Percentiles rank a stretch among this genome's conserved stretches.
Conservation (phyloP, 1,140 invertebrate species). For the Drosophila funebris region DNA sequence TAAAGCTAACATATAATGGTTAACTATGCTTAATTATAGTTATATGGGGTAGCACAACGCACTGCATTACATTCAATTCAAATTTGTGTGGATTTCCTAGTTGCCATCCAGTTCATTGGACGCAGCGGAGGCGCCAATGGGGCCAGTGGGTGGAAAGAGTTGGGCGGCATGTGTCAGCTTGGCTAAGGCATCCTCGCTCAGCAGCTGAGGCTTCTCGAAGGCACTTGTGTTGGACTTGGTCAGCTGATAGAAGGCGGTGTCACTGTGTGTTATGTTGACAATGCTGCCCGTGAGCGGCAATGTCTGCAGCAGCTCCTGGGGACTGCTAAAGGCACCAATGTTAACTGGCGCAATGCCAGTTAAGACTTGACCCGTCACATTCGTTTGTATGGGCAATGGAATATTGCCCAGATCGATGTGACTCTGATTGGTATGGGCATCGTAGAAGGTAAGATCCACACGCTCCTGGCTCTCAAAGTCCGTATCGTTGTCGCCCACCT, state of each 20-base stretch:
- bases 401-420: slow-evolving; percentile 85
- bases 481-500: slow-evolving; percentile 84
- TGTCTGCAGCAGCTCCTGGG: slow-evolving; percentile 73
- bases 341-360: slow-evolving; percentile 84
- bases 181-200: slow-evolving; percentile 57
- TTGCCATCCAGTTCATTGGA: slow-evolving; percentile 52
- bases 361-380: slow-evolving; percentile 84
- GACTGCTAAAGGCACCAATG: slow-evolving; percentile 83
- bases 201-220: slow-evolving; percentile 65
- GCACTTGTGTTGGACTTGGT: slow-evolving; percentile 68
- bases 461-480: slow-evolving; percentile 84
- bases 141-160: slow-evolving; percentile 54
- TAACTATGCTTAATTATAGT: slow-evolving; percentile 33
- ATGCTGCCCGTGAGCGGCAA: slow-evolving; percentile 81
- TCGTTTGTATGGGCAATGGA: slow-evolving; percentile 85
- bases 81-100: slow-evolving; percentile 12
- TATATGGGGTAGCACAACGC: slow-evolving; percentile 55
- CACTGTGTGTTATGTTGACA: slow-evolving; percentile 83
- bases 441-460: slow-evolving; percentile 85
- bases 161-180: slow-evolving; percentile 67
- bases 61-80: slow-evolving; percentile 55
- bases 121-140: slow-evolving; percentile 24
- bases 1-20: slow-evolving; percentile 25
- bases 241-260: slow-evolving; percentile 79
- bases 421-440: slow-evolving; percentile 84